Conservation (phyloP, 23 tunicate genomes). For the Ciona savignyi region DNA sequence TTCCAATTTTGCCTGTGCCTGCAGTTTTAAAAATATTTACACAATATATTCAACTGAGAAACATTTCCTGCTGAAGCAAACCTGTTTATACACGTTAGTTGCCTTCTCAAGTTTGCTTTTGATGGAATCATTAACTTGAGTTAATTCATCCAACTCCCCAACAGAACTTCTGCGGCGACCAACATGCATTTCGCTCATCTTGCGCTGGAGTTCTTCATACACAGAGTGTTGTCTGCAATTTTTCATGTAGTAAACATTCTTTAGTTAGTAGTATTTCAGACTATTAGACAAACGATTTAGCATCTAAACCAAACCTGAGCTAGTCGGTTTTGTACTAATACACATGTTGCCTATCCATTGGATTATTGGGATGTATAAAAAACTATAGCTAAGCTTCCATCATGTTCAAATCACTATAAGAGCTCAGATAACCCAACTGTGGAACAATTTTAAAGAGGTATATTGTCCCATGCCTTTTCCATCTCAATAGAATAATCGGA, state of each 20-base stretch:
- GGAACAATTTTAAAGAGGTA: no score
- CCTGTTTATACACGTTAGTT: slow-evolving; percentile 59
- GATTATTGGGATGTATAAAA: no score
- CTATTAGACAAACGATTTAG: no score
- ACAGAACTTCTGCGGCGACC: slow-evolving; percentile 34
- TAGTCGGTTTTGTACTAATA: no score
- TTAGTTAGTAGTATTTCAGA: no score
- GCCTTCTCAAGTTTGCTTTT: slow-evolving; percentile 65
- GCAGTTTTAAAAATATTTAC: background rate
- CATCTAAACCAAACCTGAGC: no score
- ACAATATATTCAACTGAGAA: background rate
- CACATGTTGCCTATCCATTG: no score
- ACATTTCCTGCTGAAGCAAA: background rate
- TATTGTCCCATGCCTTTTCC: no score
- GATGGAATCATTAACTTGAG: slow-evolving; percentile 80
- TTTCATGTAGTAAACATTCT: background rate
- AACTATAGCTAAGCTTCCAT: no score
- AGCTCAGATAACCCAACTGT: no score
- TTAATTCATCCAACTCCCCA: slow-evolving; percentile 71
- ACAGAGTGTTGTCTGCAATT: slow-evolving; percentile 35
- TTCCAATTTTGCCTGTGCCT: slow-evolving; percentile 58
- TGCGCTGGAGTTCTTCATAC: slow-evolving; percentile 54
- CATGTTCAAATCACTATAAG: no score
- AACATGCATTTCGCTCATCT: slow-evolving; percentile 43
- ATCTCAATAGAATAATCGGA: no score